A percentile compares a stretch with the other conserved stretches of the same genome.
These are phyloP conservation scores for Enteromius unitaeniatus DNA, from an alignment of 2,797 vertebrate species.

Conservation along the genomic window DNA sequence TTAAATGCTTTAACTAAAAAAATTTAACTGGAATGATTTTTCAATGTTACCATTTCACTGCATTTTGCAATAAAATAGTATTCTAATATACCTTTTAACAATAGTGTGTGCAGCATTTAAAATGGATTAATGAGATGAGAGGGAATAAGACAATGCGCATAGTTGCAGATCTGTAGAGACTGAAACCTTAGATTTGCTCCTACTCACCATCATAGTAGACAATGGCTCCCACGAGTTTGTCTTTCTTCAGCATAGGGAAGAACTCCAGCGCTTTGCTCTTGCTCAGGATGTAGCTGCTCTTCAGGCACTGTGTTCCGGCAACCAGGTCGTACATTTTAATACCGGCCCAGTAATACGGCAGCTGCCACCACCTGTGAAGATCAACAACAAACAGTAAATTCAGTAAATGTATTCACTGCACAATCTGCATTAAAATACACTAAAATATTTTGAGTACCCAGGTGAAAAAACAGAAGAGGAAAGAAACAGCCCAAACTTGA, in stretches of 20 bases:
- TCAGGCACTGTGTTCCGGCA: conserved; percentile 90
- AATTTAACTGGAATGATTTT: neutral
- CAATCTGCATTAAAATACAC: neutral
- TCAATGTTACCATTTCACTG: neutral
- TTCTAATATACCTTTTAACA: neutral
- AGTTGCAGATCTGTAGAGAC: neutral
- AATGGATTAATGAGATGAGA: neutral
- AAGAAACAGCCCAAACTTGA: neutral
- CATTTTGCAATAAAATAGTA: neutral
- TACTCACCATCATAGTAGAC: conserved; percentile 96
- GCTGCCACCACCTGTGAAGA: conserved; percentile 92
- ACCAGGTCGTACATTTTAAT: conserved; percentile 97
- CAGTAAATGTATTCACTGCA: neutral
- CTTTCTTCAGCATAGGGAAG: conserved; percentile 96
- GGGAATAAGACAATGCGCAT: neutral
- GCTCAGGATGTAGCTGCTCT: conserved; percentile 92
- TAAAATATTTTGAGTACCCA: neutral
- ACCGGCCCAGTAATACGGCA: conserved; percentile 97
- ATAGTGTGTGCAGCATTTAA: neutral
- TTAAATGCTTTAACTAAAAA: neutral
- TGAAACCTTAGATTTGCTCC: neutral
- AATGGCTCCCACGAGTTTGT: conserved; percentile 92
- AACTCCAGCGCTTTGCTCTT: conserved; percentile 91
- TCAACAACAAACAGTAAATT: conserved; percentile 6
- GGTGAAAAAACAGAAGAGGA: neutral